Conservation (phyloP, 2,888 invertebrate species). For the Rhingia rostrata region DNA sequence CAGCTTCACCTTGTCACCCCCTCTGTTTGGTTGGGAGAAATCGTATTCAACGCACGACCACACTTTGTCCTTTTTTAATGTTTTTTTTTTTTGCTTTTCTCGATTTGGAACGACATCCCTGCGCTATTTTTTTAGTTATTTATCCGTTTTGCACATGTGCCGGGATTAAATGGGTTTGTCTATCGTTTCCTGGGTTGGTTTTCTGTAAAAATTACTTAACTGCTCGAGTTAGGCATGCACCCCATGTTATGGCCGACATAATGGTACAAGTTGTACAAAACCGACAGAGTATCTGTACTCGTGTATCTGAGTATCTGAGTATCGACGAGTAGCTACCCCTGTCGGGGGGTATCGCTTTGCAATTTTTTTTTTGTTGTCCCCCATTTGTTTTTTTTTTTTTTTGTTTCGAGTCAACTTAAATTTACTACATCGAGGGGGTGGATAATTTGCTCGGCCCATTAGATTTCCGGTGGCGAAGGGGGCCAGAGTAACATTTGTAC, state of each 20-base stretch:
- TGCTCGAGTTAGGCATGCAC: constrained; percentile 30
- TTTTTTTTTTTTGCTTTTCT: constrained; percentile 34
- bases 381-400: neutral
- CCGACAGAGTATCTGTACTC: constrained; percentile 53
- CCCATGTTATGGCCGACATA: constrained; percentile 26
- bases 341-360: constrained; percentile 35
- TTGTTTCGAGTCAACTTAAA: constrained; percentile 55
- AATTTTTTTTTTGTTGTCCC: constrained; percentile 43
- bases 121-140: constrained; percentile 68
- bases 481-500: constrained; percentile 72
- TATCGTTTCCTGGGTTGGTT: constrained; percentile 16
- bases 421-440: constrained; percentile 63
- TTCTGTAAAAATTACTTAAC: constrained; percentile 72
- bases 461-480: constrained; percentile 60
- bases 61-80: constrained; percentile 74
- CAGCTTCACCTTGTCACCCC: constrained; percentile 42
- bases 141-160: constrained; percentile 73
- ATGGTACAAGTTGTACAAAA: constrained; percentile 70
- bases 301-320: constrained; percentile 10
- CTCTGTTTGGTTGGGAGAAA: constrained; percentile 34
- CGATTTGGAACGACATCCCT: constrained; percentile 30
- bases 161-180: constrained; percentile 74
- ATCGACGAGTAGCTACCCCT: constrained; percentile 23
- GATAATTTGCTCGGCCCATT: constrained; percentile 73
- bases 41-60: constrained; percentile 75